Evolutionary conservation across 2,113 vertebrate genomes (phyloP).

Genomic region (Promerops cafer): DNA sequence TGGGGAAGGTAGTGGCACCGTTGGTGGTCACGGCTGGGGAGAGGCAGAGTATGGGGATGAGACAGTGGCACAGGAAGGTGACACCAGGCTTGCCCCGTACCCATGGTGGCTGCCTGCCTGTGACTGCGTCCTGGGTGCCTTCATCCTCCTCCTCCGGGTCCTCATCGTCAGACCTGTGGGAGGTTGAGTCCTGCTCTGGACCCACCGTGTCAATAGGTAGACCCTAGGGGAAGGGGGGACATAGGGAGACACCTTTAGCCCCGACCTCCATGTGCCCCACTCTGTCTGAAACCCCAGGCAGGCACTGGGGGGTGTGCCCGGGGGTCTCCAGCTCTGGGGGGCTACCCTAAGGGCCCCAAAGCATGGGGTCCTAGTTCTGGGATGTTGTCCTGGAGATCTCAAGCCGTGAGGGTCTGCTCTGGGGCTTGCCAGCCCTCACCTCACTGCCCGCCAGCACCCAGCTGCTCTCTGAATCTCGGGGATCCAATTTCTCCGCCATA

Average conservation of each 20-base stretch:
- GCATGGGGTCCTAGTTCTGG: not conserved
- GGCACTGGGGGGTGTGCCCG: not conserved
- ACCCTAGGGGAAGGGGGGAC: not conserved
- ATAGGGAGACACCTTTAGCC: not conserved
- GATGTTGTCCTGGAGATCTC: not conserved
- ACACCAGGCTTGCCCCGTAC: not conserved
- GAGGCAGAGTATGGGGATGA: not conserved
- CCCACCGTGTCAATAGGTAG: conserved; percentile 54
- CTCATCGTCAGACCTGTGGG: not conserved
- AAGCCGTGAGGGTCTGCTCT: not conserved
- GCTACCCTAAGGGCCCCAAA: not conserved
- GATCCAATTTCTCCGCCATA: conserved; percentile 50
- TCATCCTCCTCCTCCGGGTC: not conserved
- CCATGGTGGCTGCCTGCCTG: not conserved
- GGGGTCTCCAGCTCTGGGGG: not conserved
- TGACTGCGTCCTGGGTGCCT: not conserved
- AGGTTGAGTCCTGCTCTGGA: not conserved
- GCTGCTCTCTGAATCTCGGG: conserved; percentile 58
- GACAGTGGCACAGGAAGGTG: not conserved
- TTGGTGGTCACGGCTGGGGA: not conserved
- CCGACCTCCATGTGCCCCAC: accelerated
- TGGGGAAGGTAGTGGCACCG: accelerated
- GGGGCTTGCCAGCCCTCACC: conserved; percentile 22
- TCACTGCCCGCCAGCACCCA: conserved; percentile 63
- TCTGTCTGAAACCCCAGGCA: not conserved